Conservation (phyloP, 2,113 vertebrate species). For the Connochaetes taurinus region DNA sequence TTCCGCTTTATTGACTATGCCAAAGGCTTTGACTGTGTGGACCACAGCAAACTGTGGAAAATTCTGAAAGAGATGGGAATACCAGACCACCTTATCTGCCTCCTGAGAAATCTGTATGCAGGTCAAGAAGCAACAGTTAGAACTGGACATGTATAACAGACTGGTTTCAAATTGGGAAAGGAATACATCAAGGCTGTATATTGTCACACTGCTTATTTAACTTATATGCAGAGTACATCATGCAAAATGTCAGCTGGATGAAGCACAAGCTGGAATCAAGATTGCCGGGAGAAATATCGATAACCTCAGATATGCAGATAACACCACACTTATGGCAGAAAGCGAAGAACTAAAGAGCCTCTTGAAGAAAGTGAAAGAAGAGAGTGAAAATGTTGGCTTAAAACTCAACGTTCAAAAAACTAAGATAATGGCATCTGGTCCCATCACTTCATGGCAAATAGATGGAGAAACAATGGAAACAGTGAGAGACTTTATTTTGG, state of each 20-base stretch:
- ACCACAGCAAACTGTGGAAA: neutral
- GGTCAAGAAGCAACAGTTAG: neutral
- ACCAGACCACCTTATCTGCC: neutral
- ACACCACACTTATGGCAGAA: neutral
- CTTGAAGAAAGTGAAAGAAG: neutral
- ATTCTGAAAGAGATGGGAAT: neutral
- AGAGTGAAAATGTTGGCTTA: neutral
- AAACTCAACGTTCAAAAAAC: neutral
- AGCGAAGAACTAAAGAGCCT: neutral
- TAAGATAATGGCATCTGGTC: neutral
- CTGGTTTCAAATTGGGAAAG: neutral
- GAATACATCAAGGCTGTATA: neutral
- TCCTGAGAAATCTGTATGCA: neutral
- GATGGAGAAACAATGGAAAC: neutral
- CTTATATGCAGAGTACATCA: neutral
- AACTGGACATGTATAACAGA: neutral
- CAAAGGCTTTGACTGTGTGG: neutral
- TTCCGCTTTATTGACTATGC: neutral
- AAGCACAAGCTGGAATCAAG: neutral
- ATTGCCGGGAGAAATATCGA: fast-evolving
- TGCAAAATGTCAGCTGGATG: neutral
- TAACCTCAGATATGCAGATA: neutral
- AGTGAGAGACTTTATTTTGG: fast-evolving
- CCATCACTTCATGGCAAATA: neutral
- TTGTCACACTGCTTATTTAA: neutral